Percentiles rank a stretch among this genome's conserved stretches.
These are phyloP conservation scores for Didymodactylos carnosus DNA, from an alignment of 2,888 invertebrate genomes.

Conservation along the genomic window DNA sequence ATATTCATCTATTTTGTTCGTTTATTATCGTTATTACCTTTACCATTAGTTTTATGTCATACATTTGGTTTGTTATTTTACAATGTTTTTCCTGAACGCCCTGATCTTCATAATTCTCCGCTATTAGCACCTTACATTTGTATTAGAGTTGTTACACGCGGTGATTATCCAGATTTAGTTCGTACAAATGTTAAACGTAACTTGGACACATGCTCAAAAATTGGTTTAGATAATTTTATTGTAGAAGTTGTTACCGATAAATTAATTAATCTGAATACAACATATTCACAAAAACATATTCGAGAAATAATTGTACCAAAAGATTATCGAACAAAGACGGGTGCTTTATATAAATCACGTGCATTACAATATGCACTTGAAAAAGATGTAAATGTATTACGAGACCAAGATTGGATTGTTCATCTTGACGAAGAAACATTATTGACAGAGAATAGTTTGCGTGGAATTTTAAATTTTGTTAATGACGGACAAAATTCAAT, in stretches of 20 bases:
- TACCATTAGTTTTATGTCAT: conserved; percentile 13
- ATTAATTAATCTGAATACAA: conserved; percentile 22
- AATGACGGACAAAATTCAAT: conserved; percentile 53
- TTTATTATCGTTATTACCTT: conserved; percentile 9
- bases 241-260: conserved; percentile 89
- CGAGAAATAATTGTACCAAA: conserved; percentile 46
- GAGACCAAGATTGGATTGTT: conserved; percentile 69
- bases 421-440: conserved; percentile 90
- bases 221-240: conserved; percentile 78
- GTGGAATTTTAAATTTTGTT: conserved; percentile 15
- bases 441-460: conserved; percentile 62
- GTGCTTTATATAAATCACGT: conserved; percentile 76
- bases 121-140: conserved; percentile 77
- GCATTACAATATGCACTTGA: conserved; percentile 86
- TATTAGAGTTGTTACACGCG: conserved; percentile 75
- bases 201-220: conserved; percentile 63
- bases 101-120: conserved; percentile 66
- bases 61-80: conserved; percentile 54
- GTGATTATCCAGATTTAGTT: conserved; percentile 79
- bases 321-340: conserved; percentile 62
- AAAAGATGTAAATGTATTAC: conserved; percentile 57
- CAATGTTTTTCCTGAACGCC: conserved; percentile 82
- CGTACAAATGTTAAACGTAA: conserved; percentile 43
- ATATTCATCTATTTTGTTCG: conserved; percentile 1
- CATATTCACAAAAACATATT: too few species aligned